phyloP scores from a whole-genome alignment of 2,113 vertebrate species.

The Scartelaos histophorus region DNA sequence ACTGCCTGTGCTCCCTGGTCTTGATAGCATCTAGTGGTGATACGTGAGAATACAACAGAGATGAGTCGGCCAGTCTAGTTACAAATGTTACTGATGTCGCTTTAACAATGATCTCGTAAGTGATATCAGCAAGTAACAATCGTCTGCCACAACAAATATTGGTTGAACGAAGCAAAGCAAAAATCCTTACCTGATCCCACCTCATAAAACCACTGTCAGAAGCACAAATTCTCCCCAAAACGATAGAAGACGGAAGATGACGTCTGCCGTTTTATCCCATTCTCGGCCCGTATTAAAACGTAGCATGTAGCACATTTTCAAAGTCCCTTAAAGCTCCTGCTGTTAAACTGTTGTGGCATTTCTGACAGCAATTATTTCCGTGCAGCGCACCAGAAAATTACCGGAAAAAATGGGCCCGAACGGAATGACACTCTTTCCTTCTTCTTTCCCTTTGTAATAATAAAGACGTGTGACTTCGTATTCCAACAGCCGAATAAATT shows the following conservation, averaged over 20 bases:
- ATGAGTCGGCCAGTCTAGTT: no score
- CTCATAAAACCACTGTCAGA: neutral
- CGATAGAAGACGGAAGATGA: neutral
- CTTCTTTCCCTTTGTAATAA: slow-evolving; percentile 4
- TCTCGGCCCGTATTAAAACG: neutral
- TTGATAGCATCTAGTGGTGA: no score
- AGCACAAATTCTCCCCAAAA: neutral
- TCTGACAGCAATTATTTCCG: slow-evolving; percentile 69
- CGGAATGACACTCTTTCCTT: slow-evolving; percentile 30
- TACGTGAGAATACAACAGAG: no score
- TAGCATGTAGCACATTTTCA: slow-evolving; percentile 20
- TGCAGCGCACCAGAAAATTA: slow-evolving; percentile 62
- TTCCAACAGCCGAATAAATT: slow-evolving; percentile 38
- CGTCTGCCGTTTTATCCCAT: neutral
- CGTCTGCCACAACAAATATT: no score
- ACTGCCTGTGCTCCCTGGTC: no score
- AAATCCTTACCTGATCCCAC: neutral
- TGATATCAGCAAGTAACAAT: no score
- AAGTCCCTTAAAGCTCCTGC: slow-evolving; percentile 19
- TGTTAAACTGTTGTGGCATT: slow-evolving; percentile 55
- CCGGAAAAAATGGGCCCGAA: slow-evolving; percentile 54
- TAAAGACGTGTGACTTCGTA: slow-evolving; percentile 16
- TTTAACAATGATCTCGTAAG: no score
- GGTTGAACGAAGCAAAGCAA: no score
- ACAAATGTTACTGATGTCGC: no score